phyloP scores from a whole-genome alignment of 2,113 vertebrate species.

The Centropus unirufus region DNA sequence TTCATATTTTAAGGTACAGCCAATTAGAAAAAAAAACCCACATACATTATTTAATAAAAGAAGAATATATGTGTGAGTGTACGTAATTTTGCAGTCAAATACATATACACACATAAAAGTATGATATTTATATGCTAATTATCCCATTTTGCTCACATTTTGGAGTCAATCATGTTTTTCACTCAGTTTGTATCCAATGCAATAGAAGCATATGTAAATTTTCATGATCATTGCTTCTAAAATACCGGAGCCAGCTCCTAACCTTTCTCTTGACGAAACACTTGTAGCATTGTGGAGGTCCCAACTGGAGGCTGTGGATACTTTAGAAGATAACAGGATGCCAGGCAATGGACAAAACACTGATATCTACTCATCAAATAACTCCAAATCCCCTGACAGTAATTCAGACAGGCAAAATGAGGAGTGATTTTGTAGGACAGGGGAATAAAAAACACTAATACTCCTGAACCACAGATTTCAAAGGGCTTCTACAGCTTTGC shows the following conservation, averaged over 20 bases:
- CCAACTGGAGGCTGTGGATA: not conserved
- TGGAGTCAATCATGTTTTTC: not conserved
- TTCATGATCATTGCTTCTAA: not conserved
- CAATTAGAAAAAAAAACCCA: not conserved
- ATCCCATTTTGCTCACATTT: not conserved
- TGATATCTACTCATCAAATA: not conserved
- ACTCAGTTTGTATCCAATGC: not conserved
- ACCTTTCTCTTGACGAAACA: not conserved
- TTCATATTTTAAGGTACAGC: not conserved
- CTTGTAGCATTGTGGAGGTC: not conserved
- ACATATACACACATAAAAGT: accelerated
- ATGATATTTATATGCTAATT: not conserved
- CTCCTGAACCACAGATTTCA: not conserved
- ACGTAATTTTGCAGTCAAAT: not conserved
- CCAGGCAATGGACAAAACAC: not conserved
- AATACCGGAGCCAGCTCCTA: not conserved
- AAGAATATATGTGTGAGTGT: not conserved
- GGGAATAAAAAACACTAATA: not conserved
- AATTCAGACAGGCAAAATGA: not conserved
- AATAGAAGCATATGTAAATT: not conserved
- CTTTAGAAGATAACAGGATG: not conserved
- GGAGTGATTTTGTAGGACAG: not conserved
- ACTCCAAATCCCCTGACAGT: not conserved
- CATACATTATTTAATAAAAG: not conserved
- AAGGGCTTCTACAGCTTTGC: not conserved